phyloP scores from a whole-genome alignment of 2,113 vertebrate species.

The Peromyscus polionotus region DNA sequence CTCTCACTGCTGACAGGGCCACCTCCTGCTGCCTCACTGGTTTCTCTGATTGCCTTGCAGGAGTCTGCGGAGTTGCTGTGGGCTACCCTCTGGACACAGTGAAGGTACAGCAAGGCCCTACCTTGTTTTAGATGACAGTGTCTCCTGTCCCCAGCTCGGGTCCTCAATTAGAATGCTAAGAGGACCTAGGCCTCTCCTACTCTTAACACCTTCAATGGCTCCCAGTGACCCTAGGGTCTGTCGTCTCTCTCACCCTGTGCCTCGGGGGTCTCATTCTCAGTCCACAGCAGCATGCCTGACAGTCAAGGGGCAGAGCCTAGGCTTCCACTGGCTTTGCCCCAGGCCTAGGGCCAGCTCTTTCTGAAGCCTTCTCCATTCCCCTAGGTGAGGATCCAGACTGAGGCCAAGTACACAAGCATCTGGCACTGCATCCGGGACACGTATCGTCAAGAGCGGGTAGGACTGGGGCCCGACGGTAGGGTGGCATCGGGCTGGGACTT shows the following conservation, averaged over 20 bases:
- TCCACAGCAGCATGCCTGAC: not conserved
- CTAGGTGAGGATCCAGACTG: slow-evolving; percentile 93
- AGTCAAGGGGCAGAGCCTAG: not conserved
- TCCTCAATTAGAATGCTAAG: not conserved
- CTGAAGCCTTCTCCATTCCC: slow-evolving; percentile 52
- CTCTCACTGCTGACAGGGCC: not conserved
- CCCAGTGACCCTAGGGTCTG: not conserved
- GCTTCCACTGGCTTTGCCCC: not conserved
- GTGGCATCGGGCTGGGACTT: not conserved
- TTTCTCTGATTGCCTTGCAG: slow-evolving; percentile 81
- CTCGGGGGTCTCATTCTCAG: not conserved
- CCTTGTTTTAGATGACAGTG: not conserved
- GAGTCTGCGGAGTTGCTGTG: slow-evolving; percentile 91
- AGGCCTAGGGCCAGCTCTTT: not conserved
- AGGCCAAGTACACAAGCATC: slow-evolving; percentile 87
- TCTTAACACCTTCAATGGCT: not conserved
- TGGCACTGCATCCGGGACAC: slow-evolving; percentile 91
- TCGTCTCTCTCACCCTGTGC: not conserved
- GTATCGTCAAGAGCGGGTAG: slow-evolving; percentile 90
- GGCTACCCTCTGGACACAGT: slow-evolving; percentile 94
- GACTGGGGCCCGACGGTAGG: not conserved
- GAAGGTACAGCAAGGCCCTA: slow-evolving; percentile 86
- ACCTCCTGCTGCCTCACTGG: not conserved
- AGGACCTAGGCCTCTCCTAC: not conserved
- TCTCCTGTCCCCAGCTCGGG: not conserved